These are phyloP conservation scores for Bagarius yarrelli DNA, from an alignment of 2,113 vertebrate genomes.

Conservation along the genomic window DNA sequence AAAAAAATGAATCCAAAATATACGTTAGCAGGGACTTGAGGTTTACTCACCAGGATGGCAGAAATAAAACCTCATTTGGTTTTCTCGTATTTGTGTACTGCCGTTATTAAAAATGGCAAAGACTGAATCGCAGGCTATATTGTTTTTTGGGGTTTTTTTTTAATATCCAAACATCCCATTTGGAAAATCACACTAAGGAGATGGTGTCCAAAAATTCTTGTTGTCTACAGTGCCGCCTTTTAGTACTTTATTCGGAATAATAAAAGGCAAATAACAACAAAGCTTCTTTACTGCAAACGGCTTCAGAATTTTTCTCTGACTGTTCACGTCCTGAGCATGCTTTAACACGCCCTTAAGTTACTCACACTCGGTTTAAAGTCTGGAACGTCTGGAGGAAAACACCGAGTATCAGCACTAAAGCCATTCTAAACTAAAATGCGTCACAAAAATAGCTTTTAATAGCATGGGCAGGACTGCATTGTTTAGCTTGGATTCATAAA, in stretches of 20 bases:
- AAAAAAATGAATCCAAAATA: neutral
- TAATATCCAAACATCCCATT: neutral
- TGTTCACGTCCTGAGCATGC: neutral
- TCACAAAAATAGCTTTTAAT: neutral
- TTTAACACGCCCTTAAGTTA: slow-evolving; percentile 3
- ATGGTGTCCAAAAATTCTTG: neutral
- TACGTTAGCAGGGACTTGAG: neutral
- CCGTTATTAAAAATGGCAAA: neutral
- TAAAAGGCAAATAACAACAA: neutral
- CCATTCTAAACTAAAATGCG: neutral
- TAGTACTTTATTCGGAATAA: neutral
- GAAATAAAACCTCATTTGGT: neutral
- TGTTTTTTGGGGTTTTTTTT: neutral
- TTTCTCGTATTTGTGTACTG: neutral
- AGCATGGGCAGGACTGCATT: neutral
- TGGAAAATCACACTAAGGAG: neutral
- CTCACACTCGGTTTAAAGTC: neutral
- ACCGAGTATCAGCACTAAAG: neutral
- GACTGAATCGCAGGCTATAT: neutral
- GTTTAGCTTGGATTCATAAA: neutral
- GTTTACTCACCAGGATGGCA: neutral
- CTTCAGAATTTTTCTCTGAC: neutral
- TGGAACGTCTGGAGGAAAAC: neutral
- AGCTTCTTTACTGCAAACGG: neutral
- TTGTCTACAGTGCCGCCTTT: neutral